phyloP scores from a whole-genome alignment of 2,888 invertebrate species.

The Xestia ashworthii region DNA sequence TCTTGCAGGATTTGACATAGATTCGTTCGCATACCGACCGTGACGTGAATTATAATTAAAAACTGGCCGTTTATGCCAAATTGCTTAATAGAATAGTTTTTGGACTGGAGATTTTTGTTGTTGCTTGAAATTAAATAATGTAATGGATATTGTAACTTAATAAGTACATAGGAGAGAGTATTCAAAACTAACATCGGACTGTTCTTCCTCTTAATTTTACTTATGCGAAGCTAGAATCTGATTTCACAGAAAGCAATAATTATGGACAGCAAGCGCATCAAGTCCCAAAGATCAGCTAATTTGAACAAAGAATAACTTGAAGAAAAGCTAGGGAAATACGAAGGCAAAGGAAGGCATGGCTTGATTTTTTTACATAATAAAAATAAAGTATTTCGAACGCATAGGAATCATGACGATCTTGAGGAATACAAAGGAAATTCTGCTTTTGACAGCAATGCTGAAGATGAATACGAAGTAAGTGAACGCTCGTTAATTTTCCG shows the following conservation, averaged over 20 bases:
- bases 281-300: background rate
- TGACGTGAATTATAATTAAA: slow-evolving; percentile 54
- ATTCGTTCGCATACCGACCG: slow-evolving; percentile 40
- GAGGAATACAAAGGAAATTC: background rate
- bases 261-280: background rate
- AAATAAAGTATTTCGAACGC: background rate
- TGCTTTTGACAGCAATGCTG: background rate
- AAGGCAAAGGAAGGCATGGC: background rate
- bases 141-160: background rate
- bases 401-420: background rate
- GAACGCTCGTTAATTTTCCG: slow-evolving; percentile 11
- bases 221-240: background rate
- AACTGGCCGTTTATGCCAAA: slow-evolving; percentile 14
- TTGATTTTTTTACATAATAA: background rate
- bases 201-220: background rate
- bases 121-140: background rate
- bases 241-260: background rate
- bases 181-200: background rate
- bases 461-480: slow-evolving; percentile 20
- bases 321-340: too few relatives aligned
- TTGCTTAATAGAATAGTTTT: slow-evolving; percentile 28
- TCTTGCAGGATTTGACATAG: slow-evolving; percentile 52
- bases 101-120: slow-evolving; percentile 6
- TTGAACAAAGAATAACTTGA: background rate
- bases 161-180: background rate